These are phyloP conservation scores for Thunnus thynnus DNA, from an alignment of 2,113 vertebrate genomes.

Conservation along the genomic window DNA sequence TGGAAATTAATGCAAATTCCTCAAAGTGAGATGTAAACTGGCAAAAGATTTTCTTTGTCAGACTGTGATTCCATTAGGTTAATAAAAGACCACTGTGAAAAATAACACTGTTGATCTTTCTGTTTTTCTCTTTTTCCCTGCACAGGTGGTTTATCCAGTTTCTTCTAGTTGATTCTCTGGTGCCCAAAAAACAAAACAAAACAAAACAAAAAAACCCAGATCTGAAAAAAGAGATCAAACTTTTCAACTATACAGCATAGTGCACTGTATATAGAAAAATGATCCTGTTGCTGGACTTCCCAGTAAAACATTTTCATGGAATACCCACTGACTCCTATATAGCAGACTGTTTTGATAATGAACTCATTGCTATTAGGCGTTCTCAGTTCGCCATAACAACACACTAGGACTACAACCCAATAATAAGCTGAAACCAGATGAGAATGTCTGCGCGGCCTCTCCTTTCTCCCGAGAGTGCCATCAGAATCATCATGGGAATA, in stretches of 20 bases:
- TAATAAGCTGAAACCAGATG: constrained; percentile 46
- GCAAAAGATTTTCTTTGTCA: constrained; percentile 24
- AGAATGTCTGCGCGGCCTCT: constrained; percentile 27
- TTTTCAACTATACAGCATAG: neutral
- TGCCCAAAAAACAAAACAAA: neutral
- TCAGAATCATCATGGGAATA: constrained; percentile 18
- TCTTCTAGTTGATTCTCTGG: neutral
- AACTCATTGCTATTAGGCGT: constrained; percentile 32
- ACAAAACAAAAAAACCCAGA: too few relatives aligned
- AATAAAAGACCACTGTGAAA: constrained; percentile 45
- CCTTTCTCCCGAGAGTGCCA: neutral
- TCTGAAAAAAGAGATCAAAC: neutral
- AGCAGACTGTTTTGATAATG: constrained; percentile 45
- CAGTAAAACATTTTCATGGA: constrained; percentile 30
- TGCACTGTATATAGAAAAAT: neutral
- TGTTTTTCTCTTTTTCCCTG: neutral
- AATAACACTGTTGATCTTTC: constrained; percentile 37
- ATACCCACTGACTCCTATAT: constrained; percentile 7
- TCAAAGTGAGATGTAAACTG: constrained; percentile 5
- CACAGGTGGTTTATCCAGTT: constrained; percentile 6
- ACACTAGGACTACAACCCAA: constrained; percentile 26
- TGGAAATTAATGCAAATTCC: constrained; percentile 62
- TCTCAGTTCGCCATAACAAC: constrained; percentile 34
- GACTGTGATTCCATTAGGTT: constrained; percentile 28
- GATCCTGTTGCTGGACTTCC: constrained; percentile 19